Conservation (phyloP, 2,888 invertebrate genomes). For the Falcaria lacertinaria region DNA sequence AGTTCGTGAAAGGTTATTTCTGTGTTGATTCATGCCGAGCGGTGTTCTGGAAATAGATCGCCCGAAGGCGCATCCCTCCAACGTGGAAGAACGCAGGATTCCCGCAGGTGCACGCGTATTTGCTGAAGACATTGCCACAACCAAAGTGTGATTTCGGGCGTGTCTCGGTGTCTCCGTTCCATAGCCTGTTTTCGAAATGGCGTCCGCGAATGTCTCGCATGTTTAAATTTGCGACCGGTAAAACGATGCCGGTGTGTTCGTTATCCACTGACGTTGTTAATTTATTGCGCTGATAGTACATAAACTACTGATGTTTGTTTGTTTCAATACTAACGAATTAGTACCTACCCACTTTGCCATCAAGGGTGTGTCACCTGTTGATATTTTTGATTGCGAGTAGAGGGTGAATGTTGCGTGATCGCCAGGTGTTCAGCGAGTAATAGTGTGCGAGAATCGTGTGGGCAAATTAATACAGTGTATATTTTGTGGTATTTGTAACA, state of each 20-base stretch:
- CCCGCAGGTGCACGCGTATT: constrained; percentile 41
- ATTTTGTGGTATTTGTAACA: constrained; percentile 46
- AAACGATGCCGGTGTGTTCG: constrained; percentile 41
- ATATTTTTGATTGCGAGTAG: constrained; percentile 29
- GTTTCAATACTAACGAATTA: constrained; percentile 16
- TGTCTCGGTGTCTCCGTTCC: constrained; percentile 53
- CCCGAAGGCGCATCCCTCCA: constrained; percentile 68
- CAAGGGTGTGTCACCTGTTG: constrained; percentile 76
- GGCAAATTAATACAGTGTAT: constrained; percentile 27
- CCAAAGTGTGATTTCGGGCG: constrained; percentile 50
- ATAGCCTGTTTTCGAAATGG: constrained; percentile 63
- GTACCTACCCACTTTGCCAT: constrained; percentile 20
- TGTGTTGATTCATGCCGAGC: constrained; percentile 78
- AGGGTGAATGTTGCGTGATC: constrained; percentile 30
- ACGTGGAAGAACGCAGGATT: constrained; percentile 51
- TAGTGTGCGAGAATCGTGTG: constrained; percentile 12
- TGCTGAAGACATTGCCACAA: constrained; percentile 15
- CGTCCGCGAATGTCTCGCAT: constrained; percentile 63
- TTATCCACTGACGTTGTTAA: constrained; percentile 33
- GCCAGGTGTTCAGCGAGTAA: constrained; percentile 34
- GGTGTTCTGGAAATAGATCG: constrained; percentile 77
- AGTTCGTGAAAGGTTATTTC: constrained; percentile 77
- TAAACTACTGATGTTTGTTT: constrained; percentile 17
- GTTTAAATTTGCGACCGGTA: constrained; percentile 76
- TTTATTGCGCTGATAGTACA: constrained; percentile 18